Evolutionary conservation across 2,888 invertebrate genomes (phyloP).

Genomic region (Parasteatoda lunata): DNA sequence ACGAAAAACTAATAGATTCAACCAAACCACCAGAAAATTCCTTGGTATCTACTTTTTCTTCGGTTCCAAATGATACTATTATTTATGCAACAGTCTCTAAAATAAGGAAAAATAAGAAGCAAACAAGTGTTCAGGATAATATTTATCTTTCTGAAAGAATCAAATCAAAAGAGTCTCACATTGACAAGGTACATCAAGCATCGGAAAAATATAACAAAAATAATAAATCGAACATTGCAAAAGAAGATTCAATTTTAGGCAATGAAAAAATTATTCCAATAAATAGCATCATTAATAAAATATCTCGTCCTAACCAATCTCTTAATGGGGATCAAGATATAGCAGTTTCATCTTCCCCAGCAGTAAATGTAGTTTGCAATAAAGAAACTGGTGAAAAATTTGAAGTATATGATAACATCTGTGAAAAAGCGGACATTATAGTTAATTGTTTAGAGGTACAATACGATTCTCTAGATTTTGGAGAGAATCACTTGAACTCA

Average conservation of each 20-base stretch:
- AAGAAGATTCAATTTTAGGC: too few relatives aligned
- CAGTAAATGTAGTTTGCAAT: conserved; percentile 35
- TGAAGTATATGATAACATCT: background rate
- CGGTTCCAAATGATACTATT: background rate
- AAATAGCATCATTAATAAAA: background rate
- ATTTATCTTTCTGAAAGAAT: background rate
- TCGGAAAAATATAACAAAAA: background rate
- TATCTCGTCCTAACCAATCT: background rate
- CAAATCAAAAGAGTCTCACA: background rate
- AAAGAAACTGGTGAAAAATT: conserved; percentile 2
- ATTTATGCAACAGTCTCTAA: background rate
- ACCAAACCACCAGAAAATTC: background rate
- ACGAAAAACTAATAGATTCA: background rate
- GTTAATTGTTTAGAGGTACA: conserved; percentile 10
- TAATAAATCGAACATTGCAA: too few relatives aligned
- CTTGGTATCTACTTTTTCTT: background rate
- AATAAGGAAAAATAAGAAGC: background rate
- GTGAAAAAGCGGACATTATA: conserved; percentile 3
- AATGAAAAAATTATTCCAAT: background rate
- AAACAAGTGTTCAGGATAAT: background rate
- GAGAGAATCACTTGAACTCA: conserved; percentile 37
- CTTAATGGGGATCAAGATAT: background rate
- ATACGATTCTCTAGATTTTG: conserved; percentile 47
- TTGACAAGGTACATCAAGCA: background rate
- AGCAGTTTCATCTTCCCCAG: background rate